These are phyloP conservation scores for Phymanthus crucifer DNA, from an alignment of 92 coral and sea anemone species.

Conservation along the genomic window DNA sequence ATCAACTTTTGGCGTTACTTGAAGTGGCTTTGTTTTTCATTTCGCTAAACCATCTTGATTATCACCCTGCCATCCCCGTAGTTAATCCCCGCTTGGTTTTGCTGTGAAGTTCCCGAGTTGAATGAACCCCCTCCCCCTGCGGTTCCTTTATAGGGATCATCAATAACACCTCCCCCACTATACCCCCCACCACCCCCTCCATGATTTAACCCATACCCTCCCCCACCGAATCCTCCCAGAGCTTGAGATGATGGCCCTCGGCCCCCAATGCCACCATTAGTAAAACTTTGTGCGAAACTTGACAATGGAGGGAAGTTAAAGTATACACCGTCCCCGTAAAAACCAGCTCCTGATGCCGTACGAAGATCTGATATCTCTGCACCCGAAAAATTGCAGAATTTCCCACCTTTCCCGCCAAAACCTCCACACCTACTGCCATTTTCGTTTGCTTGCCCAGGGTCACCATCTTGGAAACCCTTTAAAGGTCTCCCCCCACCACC, in stretches of 20 bases:
- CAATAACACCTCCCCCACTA: slow-evolving; percentile 76
- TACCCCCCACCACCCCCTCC: slow-evolving; percentile 88
- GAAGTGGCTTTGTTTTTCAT: too few relatives aligned
- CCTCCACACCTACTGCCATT: slow-evolving; percentile 81
- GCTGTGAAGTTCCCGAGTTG: slow-evolving; percentile 40
- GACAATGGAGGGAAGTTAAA: background rate
- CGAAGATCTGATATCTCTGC: background rate
- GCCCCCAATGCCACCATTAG: slow-evolving; percentile 66
- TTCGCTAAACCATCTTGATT: slow-evolving; percentile 2
- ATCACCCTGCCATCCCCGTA: slow-evolving; percentile 44
- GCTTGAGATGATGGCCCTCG: slow-evolving; percentile 28
- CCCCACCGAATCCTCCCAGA: slow-evolving; percentile 71
- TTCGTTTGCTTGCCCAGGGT: slow-evolving; percentile 70
- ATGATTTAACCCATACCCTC: slow-evolving; percentile 53
- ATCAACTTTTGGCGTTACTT: too few relatives aligned
- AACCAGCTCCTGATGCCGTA: slow-evolving; percentile 26
- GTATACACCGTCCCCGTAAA: slow-evolving; percentile 1
- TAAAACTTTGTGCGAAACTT: background rate
- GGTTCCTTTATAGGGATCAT: slow-evolving; percentile 19
- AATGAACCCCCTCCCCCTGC: slow-evolving; percentile 81
- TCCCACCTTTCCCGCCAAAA: slow-evolving; percentile 62
- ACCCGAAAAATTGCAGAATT: slow-evolving; percentile 32
- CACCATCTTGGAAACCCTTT: slow-evolving; percentile 60
- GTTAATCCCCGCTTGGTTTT: slow-evolving; percentile 20
- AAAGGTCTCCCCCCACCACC: slow-evolving; percentile 61